These are phyloP conservation scores for Torymus tubicola DNA, from an alignment of 2,888 invertebrate genomes.

Conservation along the genomic window DNA sequence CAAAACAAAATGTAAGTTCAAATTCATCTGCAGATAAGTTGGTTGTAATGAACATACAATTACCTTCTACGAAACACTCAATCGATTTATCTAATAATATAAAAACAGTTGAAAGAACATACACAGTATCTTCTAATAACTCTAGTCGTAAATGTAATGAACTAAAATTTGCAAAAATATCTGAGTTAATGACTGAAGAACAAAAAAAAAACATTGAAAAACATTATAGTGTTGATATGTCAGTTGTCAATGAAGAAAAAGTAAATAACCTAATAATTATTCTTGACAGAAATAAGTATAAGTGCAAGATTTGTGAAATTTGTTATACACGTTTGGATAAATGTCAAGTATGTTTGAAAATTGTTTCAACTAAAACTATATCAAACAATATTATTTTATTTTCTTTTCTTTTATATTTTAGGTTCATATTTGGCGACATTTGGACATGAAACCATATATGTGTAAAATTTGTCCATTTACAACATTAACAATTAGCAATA, in stretches of 20 bases:
- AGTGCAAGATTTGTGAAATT: conserved; percentile 65
- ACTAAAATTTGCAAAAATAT: conserved; percentile 63
- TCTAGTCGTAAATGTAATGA: conserved; percentile 55
- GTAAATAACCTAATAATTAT: conserved; percentile 63
- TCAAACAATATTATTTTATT: conserved; percentile 8
- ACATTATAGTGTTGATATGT: conserved; percentile 66
- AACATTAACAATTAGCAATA: conserved; percentile 69
- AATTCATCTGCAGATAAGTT: conserved; percentile 33
- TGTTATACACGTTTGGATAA: conserved; percentile 68
- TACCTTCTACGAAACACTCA: conserved; percentile 33
- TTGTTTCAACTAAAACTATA: not conserved
- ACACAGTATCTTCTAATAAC: conserved; percentile 23
- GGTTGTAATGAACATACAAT: conserved; percentile 49
- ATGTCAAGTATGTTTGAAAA: conserved; percentile 63
- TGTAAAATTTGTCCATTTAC: conserved; percentile 68
- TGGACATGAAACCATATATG: conserved; percentile 69
- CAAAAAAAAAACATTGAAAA: conserved; percentile 67
- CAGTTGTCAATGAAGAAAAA: conserved; percentile 61
- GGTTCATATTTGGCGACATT: conserved; percentile 70
- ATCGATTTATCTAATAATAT: conserved; percentile 1
- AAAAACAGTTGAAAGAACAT: conserved; percentile 16
- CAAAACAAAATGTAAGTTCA: conserved; percentile 24
- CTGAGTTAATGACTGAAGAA: conserved; percentile 68
- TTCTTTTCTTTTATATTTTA: conserved; percentile 46
- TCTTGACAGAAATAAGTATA: conserved; percentile 63